Evolutionary conservation across 1,140 invertebrate species (phyloP).

Genomic region (Heliconius nattereri): DNA sequence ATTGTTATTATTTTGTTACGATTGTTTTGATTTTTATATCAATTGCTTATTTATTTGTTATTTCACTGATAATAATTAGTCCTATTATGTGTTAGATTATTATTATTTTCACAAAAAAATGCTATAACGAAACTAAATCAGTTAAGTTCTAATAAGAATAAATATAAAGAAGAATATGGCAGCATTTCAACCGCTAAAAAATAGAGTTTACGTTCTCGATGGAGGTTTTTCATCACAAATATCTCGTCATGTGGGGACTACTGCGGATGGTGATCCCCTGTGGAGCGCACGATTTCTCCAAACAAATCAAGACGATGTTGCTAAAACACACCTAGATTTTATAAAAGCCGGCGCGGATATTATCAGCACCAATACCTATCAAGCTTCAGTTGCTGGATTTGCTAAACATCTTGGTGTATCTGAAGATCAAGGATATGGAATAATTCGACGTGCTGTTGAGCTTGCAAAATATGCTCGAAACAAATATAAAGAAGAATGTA

Average conservation of each 20-base stretch:
- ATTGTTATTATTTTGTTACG: neutral
- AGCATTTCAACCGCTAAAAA: neutral
- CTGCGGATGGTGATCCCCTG: conserved; percentile 87
- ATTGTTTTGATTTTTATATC: neutral
- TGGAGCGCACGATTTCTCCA: conserved; percentile 90
- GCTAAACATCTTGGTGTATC: conserved; percentile 85
- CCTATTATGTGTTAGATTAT: neutral
- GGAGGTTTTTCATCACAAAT: conserved; percentile 90
- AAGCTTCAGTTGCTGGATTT: conserved; percentile 91
- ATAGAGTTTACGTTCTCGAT: conserved; percentile 79
- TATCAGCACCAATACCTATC: conserved; percentile 93
- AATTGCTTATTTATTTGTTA: neutral
- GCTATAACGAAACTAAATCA: neutral
- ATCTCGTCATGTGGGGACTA: conserved; percentile 83
- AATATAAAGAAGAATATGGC: neutral
- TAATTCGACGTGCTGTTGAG: conserved; percentile 87
- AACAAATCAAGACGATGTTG: conserved; percentile 86
- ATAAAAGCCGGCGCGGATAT: conserved; percentile 90
- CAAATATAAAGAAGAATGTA: conserved; percentile 80
- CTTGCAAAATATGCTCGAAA: conserved; percentile 84
- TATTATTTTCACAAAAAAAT: no score
- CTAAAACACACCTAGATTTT: conserved; percentile 89
- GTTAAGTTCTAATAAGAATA: neutral
- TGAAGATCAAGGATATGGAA: conserved; percentile 82
- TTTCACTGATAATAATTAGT: neutral